These are phyloP conservation scores for Lycocerus yunnanus DNA, from an alignment of 2,888 invertebrate species.

Conservation along the genomic window DNA sequence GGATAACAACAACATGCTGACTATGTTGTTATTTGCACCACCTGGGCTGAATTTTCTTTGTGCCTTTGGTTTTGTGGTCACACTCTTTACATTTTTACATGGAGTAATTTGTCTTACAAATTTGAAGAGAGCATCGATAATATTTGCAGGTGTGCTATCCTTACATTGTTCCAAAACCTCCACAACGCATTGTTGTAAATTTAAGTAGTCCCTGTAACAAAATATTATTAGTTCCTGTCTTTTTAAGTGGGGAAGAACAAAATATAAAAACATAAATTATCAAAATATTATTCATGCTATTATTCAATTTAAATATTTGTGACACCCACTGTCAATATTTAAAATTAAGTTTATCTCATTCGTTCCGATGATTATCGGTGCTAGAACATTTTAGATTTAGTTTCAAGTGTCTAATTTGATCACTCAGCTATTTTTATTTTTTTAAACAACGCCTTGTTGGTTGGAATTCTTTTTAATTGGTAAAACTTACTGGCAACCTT, in stretches of 20 bases:
- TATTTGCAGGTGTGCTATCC: conserved; percentile 79
- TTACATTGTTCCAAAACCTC: conserved; percentile 66
- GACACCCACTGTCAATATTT: background rate
- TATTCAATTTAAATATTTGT: background rate
- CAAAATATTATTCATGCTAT: background rate
- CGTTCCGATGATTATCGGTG: background rate
- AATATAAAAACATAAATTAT: background rate
- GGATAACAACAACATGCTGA: background rate
- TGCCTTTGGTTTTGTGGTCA: background rate
- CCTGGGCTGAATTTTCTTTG: background rate
- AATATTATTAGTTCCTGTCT: background rate
- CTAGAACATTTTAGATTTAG: background rate
- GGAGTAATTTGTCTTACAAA: conserved; percentile 71
- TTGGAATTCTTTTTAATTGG: too few relatives aligned
- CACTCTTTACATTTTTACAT: conserved; percentile 53
- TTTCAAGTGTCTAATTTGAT: background rate
- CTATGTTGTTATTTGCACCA: background rate
- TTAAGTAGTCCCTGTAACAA: conserved; percentile 58
- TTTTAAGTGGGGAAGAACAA: background rate
- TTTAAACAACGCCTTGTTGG: too few relatives aligned
- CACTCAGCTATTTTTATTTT: background rate
- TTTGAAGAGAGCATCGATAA: conserved; percentile 75
- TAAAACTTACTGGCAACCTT: conserved; percentile 8
- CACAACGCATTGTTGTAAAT: conserved; percentile 64
- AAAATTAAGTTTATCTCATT: background rate